Percentiles rank a stretch among this genome's conserved stretches.
These are phyloP conservation scores for Penaeus indicus DNA, from an alignment of 1,140 invertebrate genomes.

Conservation along the genomic window DNA sequence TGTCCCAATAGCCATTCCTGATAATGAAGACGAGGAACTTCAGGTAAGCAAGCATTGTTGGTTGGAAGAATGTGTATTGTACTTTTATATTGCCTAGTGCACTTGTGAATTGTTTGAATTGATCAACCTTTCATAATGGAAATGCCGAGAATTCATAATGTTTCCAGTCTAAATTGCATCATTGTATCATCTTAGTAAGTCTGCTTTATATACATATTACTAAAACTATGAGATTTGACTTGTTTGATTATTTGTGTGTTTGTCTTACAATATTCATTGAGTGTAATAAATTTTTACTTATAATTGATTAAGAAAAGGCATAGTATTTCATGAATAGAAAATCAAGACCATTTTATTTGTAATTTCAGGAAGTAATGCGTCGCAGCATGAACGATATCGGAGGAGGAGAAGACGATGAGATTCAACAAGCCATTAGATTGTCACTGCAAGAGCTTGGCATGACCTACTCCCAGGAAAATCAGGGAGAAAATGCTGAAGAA, in stretches of 20 bases:
- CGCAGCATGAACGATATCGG: slow-evolving; percentile 55
- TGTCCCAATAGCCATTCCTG: not conserved
- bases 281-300: too few relatives aligned
- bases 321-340: not conserved
- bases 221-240: too few relatives aligned
- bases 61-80: not conserved
- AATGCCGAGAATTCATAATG: too few relatives aligned
- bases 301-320: too few relatives aligned
- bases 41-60: slow-evolving; percentile 37
- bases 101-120: too few relatives aligned
- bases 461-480: slow-evolving; percentile 50
- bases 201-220: too few relatives aligned
- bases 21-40: slow-evolving; percentile 60
- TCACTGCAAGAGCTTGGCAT: slow-evolving; percentile 58
- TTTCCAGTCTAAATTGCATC: too few relatives aligned
- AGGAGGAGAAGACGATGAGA: slow-evolving; percentile 56
- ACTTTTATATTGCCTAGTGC: too few relatives aligned
- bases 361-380: slow-evolving; percentile 48
- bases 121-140: too few relatives aligned
- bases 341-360: not conserved
- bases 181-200: too few relatives aligned
- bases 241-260: too few relatives aligned
- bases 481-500: slow-evolving; percentile 36
- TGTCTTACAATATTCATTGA: too few relatives aligned
- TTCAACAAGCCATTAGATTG: slow-evolving; percentile 61